Evolutionary conservation across 2,888 invertebrate species (phyloP).

Genomic region (Adelognathus sp.): DNA sequence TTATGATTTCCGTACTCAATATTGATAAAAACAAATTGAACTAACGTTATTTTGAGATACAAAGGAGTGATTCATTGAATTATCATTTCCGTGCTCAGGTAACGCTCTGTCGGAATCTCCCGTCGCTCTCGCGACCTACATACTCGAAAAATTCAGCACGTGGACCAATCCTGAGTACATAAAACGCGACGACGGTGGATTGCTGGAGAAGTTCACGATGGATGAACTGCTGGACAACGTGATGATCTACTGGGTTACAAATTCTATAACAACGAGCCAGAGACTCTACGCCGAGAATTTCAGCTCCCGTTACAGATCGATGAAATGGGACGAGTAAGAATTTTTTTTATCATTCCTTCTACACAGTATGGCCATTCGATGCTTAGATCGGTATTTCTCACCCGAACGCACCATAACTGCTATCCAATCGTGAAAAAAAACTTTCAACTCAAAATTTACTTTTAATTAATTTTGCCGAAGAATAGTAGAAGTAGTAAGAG

Average conservation of each 20-base stretch:
- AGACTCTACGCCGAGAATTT: constrained; percentile 88
- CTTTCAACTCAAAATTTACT: no score
- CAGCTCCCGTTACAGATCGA: constrained; percentile 71
- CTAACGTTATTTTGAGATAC: no score
- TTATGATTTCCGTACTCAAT: constrained; percentile 72
- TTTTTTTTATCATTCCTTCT: constrained; percentile 6
- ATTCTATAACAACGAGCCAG: constrained; percentile 88
- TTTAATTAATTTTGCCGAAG: constrained; percentile 13
- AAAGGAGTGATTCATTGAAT: no score
- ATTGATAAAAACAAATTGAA: no score
- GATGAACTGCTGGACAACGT: constrained; percentile 89
- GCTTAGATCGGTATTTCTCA: no score
- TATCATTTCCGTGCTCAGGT: constrained; percentile 81
- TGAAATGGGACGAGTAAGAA: constrained; percentile 81
- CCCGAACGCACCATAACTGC: not conserved
- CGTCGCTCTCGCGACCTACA: constrained; percentile 93
- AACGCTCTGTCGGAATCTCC: constrained; percentile 89
- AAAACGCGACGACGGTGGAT: constrained; percentile 85
- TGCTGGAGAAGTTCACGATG: constrained; percentile 85
- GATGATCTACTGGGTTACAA: constrained; percentile 91
- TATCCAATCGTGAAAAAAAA: no score
- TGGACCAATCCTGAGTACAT: constrained; percentile 85
- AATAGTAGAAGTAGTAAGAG: no score
- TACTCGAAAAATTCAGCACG: constrained; percentile 93
- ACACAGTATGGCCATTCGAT: no score